Percentiles rank a stretch among this genome's conserved stretches.
phyloP scores from a whole-genome alignment of 2,888 invertebrate genomes.

The Mesopsocus fuscifrons region DNA sequence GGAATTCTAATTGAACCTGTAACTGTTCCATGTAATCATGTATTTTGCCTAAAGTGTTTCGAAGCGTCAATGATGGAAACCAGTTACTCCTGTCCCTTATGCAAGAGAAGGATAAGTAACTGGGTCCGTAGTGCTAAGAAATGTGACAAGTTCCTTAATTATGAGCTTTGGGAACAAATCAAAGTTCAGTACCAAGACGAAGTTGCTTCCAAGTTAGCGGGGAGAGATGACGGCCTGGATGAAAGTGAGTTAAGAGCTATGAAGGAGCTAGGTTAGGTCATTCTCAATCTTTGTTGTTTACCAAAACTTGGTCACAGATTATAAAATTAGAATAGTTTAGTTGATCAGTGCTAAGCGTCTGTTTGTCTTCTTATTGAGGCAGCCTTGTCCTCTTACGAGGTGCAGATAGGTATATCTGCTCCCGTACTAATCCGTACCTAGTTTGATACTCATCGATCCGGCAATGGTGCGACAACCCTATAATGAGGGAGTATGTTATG shows the following conservation, averaged over 20 bases:
- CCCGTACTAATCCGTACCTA: too few relatives aligned
- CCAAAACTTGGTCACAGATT: too few relatives aligned
- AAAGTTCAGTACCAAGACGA: conserved; percentile 43
- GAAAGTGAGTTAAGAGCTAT: conserved; percentile 32
- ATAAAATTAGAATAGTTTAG: too few relatives aligned
- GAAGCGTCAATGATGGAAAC: conserved; percentile 56
- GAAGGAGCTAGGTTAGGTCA: too few relatives aligned
- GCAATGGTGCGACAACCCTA: too few relatives aligned
- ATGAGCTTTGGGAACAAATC: conserved; percentile 49
- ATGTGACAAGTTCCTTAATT: conserved; percentile 44
- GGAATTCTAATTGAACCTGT: conserved; percentile 65
- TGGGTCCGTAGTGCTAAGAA: conserved; percentile 58
- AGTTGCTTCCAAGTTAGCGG: conserved; percentile 37
- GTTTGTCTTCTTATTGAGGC: too few relatives aligned
- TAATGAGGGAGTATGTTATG: too few relatives aligned
- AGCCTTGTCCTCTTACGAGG: too few relatives aligned
- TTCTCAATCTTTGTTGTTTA: too few relatives aligned
- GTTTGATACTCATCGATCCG: too few relatives aligned
- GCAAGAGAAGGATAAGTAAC: conserved; percentile 57
- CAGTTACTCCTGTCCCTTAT: conserved; percentile 62
- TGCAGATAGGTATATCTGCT: too few relatives aligned
- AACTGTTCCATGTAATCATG: conserved; percentile 63
- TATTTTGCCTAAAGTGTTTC: conserved; percentile 58
- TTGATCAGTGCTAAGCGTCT: too few relatives aligned
- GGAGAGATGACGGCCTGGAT: conserved; percentile 37